Base-by-base conservation (phyloP, 2,888 invertebrate species). In the Andrena bicolor region DNA sequence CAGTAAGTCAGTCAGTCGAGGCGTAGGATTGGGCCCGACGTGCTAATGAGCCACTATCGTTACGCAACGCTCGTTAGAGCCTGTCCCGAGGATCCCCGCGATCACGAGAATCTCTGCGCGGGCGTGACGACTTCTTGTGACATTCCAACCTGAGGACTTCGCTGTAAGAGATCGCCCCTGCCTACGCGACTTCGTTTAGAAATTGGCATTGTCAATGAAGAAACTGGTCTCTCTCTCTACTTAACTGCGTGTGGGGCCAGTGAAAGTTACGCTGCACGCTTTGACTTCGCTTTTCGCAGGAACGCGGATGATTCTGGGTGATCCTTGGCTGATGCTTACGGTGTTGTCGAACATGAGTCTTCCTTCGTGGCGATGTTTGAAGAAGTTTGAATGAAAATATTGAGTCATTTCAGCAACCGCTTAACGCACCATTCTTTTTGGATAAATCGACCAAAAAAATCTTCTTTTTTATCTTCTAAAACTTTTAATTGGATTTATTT, bases 11-110 rank as follows among this genome's bases (percentile, higher is more conserved):
- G 86, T 87, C 82, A 86, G 86, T 87, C 87, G 82, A 89, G 83
- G 88, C 91, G 89, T 91, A 89, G 87, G 89, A 91, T 89, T 88
- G 85, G 83, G 86, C 89, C 71, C 75, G 76, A 80, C 79, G 78
- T 76, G 75, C 60, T 86, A 88, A 88, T 84, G 86, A 84, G 78
- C 75, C 49, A 8, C 56, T 48, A 73, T 69, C 66, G 70, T 86
- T 88, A 77, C 79, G 85, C 87, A 86, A 88, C 61, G 66, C 74
- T 87, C 74, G 76, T 86, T 83, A 87, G 68, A 60, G 60, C 60
- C 74, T 85, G 82, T 84, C 56, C 75, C 51, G 76, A 77, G 60
- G 72, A 51, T 84, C 77, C 77, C 64, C 41, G 49, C 28, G 73
- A 82, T 65, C 56, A 48, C 75, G 26, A 66, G 76, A 76, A 82